A percentile compares a stretch with the other conserved stretches of the same genome.
Evolutionary conservation across 2,113 vertebrate genomes (phyloP).

Genomic region (Coreoperca whiteheadi): DNA sequence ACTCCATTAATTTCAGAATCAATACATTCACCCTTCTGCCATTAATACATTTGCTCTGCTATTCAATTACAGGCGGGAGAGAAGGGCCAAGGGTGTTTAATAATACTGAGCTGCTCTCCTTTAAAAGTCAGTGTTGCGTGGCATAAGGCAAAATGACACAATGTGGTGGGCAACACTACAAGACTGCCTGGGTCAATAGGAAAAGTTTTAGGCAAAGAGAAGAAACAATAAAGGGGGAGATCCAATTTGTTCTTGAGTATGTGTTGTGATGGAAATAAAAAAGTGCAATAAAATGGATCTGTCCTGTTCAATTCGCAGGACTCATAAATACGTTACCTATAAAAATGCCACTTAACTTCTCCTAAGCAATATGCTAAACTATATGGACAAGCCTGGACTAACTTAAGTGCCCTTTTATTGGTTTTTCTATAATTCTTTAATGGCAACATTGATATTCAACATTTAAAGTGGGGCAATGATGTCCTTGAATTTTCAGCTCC

Average conservation of each 20-base stretch:
- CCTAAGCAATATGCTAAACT: slow-evolving; percentile 43
- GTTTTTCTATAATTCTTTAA: slow-evolving; percentile 7
- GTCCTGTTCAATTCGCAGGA: slow-evolving; percentile 78
- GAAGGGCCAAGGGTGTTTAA: slow-evolving; percentile 56
- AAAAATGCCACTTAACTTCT: slow-evolving; percentile 65
- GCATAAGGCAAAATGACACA: slow-evolving; percentile 68
- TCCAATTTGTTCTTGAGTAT: slow-evolving; percentile 59
- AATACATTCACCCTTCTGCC: slow-evolving; percentile 54
- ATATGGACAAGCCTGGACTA: slow-evolving; percentile 1
- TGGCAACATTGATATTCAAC: not conserved
- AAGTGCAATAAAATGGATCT: slow-evolving; percentile 69
- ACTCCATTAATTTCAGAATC: slow-evolving; percentile 54
- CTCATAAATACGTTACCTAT: slow-evolving; percentile 73
- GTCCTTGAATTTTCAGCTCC: not conserved
- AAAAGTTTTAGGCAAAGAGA: slow-evolving; percentile 57
- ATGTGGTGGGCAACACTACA: slow-evolving; percentile 49
- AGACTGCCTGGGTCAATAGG: slow-evolving; percentile 62
- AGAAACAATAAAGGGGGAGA: slow-evolving; percentile 54
- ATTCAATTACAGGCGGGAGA: slow-evolving; percentile 52
- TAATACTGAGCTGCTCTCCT: slow-evolving; percentile 58
- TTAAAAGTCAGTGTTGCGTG: slow-evolving; percentile 75
- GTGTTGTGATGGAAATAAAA: slow-evolving; percentile 62
- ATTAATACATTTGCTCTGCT: slow-evolving; percentile 52
- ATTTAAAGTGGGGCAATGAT: slow-evolving; percentile 19
- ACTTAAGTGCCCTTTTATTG: slow-evolving; percentile 10